phyloP scores from a whole-genome alignment of 2,113 vertebrate species.

The Saguinus midas region DNA sequence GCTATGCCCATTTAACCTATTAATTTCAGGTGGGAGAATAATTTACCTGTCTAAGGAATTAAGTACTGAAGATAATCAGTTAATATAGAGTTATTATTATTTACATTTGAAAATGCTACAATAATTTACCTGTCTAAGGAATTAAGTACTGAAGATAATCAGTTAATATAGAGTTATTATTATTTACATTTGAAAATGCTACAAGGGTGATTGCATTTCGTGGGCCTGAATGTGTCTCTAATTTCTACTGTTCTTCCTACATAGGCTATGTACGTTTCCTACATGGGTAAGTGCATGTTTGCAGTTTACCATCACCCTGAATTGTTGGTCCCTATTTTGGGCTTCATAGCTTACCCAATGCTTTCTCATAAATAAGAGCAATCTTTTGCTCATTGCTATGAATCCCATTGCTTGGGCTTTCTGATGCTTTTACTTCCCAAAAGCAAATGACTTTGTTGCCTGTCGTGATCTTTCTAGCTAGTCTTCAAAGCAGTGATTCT shows the following conservation, averaged over 20 bases:
- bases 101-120: background rate
- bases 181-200: background rate
- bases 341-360: background rate
- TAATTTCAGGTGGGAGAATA: background rate
- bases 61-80: background rate
- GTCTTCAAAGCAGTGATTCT: background rate
- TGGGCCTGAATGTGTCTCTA: background rate
- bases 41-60: background rate
- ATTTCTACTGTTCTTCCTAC: background rate
- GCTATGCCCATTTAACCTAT: background rate
- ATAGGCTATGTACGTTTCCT: background rate
- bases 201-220: background rate
- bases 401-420: background rate
- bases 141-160: background rate
- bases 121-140: background rate
- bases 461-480: background rate
- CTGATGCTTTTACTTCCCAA: background rate
- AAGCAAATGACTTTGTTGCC: background rate
- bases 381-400: background rate
- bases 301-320: background rate
- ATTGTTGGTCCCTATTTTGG: background rate
- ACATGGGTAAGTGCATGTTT: background rate
- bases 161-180: background rate
- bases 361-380: background rate
- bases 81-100: background rate